Evolutionary conservation across 2,888 invertebrate genomes (phyloP).

Genomic region (Eretmocerus hayati): DNA sequence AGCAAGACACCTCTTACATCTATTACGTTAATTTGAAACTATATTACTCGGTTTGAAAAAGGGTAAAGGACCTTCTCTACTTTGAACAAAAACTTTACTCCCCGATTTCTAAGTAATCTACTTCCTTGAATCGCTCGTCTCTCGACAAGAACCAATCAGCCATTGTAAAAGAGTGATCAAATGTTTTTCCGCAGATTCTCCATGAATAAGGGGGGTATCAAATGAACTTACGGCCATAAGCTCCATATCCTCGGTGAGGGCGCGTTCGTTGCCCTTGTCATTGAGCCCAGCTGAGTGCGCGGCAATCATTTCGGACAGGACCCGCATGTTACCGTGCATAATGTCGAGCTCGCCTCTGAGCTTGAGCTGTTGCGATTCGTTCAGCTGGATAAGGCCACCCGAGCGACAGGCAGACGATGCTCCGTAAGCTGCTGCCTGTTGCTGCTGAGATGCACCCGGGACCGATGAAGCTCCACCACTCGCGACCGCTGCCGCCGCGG

Average conservation of each 20-base stretch:
- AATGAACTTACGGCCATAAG: constrained; percentile 10
- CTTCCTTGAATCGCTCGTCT: no score
- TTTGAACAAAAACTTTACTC: no score
- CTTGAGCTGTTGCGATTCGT: constrained; percentile 81
- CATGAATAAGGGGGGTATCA: no score
- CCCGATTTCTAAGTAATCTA: no score
- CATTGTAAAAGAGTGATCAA: no score
- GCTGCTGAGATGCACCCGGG: constrained; percentile 2
- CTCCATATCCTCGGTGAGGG: constrained; percentile 15
- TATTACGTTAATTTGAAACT: no score
- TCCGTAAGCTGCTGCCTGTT: constrained; percentile 17
- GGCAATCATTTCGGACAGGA: constrained; percentile 91
- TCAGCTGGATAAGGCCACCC: constrained; percentile 48
- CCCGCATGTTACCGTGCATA: constrained; percentile 87
- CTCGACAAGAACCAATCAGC: no score
- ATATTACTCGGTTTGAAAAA: no score
- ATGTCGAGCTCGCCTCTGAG: constrained; percentile 87
- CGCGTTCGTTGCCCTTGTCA: constrained; percentile 10
- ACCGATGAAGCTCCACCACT: constrained; percentile 27
- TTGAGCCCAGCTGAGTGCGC: constrained; percentile 11
- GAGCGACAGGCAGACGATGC: constrained; percentile 9
- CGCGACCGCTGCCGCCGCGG: constrained; percentile 8
- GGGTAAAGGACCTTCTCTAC: no score
- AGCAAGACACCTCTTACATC: no score
- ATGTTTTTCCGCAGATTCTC: no score